phyloP scores from a whole-genome alignment of 37 sponge, comb jelly and placozoan genomes.

The Diacarnus erythraeanus region DNA sequence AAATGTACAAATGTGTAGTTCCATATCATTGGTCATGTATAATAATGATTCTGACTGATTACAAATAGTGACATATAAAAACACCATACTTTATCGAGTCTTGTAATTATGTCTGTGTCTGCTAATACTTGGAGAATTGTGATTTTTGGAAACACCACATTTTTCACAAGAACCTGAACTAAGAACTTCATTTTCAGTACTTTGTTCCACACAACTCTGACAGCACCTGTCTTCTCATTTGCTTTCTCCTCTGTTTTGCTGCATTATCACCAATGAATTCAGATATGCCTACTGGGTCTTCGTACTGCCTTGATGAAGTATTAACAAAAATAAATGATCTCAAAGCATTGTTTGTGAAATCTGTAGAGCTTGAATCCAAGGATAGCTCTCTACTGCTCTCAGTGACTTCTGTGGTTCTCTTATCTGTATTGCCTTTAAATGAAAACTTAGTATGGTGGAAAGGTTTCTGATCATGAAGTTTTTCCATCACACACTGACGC shows the following conservation, averaged over 20 bases:
- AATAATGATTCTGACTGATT: too few species aligned
- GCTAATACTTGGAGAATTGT: too few species aligned
- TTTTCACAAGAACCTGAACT: neutral
- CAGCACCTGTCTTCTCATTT: neutral
- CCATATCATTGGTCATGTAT: too few species aligned
- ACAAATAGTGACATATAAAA: too few species aligned
- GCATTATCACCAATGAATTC: neutral
- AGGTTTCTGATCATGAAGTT: neutral
- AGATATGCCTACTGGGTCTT: neutral
- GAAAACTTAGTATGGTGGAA: neutral
- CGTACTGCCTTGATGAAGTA: neutral
- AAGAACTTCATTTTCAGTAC: neutral
- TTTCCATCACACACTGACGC: slow-evolving; percentile 2
- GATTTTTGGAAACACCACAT: neutral
- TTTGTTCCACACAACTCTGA: neutral
- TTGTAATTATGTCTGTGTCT: too few species aligned
- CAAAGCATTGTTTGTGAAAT: neutral
- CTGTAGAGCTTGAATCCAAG: neutral
- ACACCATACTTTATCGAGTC: too few species aligned
- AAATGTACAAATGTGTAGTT: too few species aligned
- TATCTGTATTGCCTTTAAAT: neutral
- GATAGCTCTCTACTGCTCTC: neutral
- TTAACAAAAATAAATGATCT: slow-evolving; percentile 2
- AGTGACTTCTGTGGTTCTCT: neutral
- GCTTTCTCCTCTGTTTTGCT: neutral